Conservation (phyloP, 2,888 invertebrate species). For the Oasisia sp. region DNA sequence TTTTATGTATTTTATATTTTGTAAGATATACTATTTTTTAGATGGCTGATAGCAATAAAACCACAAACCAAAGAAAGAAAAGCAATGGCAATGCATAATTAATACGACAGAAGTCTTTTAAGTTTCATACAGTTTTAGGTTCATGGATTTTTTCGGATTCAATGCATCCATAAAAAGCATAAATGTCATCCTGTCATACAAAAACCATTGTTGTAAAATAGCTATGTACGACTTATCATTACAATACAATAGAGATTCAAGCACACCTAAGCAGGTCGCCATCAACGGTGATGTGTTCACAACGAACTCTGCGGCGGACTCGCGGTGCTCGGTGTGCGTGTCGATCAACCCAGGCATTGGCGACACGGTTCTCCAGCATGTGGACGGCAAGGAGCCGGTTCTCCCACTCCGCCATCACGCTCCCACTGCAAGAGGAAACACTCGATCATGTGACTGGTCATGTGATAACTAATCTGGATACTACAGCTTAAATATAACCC, state of each 20-base stretch:
- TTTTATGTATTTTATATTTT: not conserved
- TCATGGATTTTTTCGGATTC: not conserved
- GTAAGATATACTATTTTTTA: not conserved
- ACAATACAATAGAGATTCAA: not conserved
- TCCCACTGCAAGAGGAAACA: not conserved
- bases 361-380: not conserved
- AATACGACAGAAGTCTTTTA: not conserved
- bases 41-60: not conserved
- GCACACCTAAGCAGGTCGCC: conserved; percentile 27
- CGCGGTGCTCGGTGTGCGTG: not conserved
- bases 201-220: not conserved
- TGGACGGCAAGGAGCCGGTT: not conserved
- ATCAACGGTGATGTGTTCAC: conserved; percentile 28
- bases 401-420: not conserved
- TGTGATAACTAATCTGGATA: not conserved
- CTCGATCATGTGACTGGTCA: not conserved
- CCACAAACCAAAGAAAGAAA: not conserved
- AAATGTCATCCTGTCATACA: not conserved
- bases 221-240: not conserved
- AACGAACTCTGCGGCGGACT: conserved; percentile 20
- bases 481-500: too few species aligned
- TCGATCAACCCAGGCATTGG: not conserved
- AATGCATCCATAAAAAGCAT: not conserved
- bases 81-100: not conserved
- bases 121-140: not conserved